Conservation (phyloP, 2,888 invertebrate genomes). For the Pseudococcus viburni region DNA sequence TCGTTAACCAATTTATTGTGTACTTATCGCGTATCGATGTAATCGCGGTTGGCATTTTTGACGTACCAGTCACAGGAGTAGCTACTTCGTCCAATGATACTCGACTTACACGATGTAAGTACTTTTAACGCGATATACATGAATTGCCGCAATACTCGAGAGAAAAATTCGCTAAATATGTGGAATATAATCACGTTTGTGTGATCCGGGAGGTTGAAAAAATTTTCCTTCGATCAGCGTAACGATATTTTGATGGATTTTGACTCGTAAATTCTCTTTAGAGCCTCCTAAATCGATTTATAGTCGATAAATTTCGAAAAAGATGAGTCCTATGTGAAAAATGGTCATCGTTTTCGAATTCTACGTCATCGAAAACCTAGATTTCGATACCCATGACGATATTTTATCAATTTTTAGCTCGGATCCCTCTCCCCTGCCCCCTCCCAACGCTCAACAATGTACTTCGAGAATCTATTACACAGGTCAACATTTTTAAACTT, state of each 20-base stretch:
- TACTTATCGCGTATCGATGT: background rate
- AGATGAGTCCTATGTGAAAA: background rate
- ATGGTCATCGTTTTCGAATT: background rate
- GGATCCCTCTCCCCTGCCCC: background rate
- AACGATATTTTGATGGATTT: too few relatives aligned
- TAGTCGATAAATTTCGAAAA: background rate
- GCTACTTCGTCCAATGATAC: background rate
- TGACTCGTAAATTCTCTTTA: background rate
- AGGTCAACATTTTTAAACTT: too few relatives aligned
- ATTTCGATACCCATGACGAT: background rate
- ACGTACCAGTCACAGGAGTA: background rate
- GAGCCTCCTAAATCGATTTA: background rate
- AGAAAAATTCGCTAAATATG: background rate
- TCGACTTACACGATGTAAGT: background rate
- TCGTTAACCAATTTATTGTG: conserved; percentile 9
- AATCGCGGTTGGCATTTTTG: background rate
- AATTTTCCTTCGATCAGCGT: background rate
- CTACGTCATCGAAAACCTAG: background rate
- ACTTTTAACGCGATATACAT: background rate
- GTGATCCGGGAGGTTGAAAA: background rate
- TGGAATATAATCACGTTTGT: background rate
- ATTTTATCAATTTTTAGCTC: background rate
- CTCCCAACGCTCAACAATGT: background rate
- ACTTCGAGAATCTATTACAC: too few relatives aligned
- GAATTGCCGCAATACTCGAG: conserved; percentile 1